A percentile compares a stretch with the other conserved stretches of the same genome.
Evolutionary conservation across 2,888 invertebrate genomes (phyloP).

Genomic region (Thyatira batis): DNA sequence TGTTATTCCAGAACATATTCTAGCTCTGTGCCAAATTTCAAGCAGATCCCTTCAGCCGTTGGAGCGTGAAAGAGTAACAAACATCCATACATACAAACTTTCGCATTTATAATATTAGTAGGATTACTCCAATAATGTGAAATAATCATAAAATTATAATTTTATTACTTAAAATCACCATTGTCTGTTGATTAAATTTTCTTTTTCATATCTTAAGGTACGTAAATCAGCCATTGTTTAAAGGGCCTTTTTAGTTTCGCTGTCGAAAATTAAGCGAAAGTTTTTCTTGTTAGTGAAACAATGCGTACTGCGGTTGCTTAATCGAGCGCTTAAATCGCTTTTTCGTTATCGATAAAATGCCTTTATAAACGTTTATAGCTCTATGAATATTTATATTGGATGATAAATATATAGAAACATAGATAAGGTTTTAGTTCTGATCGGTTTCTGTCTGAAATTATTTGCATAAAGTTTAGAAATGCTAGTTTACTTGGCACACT

Average conservation of each 20-base stretch:
- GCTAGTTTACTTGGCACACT: too few relatives aligned
- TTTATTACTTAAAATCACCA: not conserved
- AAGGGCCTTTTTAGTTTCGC: conserved; percentile 1
- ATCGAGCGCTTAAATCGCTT: conserved; percentile 15
- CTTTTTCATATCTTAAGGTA: not conserved
- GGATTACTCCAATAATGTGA: too few relatives aligned
- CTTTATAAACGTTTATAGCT: conserved; percentile 26
- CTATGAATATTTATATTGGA: conserved; percentile 7
- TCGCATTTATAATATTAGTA: too few relatives aligned
- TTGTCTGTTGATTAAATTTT: not conserved
- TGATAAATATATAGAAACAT: not conserved
- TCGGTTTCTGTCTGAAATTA: too few relatives aligned
- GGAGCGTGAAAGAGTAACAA: too few relatives aligned
- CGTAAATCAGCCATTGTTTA: not conserved
- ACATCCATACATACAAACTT: too few relatives aligned
- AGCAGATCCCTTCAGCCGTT: too few relatives aligned
- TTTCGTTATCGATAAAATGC: conserved; percentile 23
- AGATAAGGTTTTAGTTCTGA: not conserved
- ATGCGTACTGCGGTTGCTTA: conserved; percentile 21
- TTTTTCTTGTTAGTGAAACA: conserved; percentile 28
- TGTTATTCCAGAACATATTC: too few relatives aligned
- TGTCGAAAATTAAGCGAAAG: conserved; percentile 2
- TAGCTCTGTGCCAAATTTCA: too few relatives aligned
- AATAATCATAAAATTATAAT: too few relatives aligned
- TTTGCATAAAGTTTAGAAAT: too few relatives aligned